Evolutionary conservation across 1,140 invertebrate species (phyloP).

Genomic region (Dermatophagoides farinae): DNA sequence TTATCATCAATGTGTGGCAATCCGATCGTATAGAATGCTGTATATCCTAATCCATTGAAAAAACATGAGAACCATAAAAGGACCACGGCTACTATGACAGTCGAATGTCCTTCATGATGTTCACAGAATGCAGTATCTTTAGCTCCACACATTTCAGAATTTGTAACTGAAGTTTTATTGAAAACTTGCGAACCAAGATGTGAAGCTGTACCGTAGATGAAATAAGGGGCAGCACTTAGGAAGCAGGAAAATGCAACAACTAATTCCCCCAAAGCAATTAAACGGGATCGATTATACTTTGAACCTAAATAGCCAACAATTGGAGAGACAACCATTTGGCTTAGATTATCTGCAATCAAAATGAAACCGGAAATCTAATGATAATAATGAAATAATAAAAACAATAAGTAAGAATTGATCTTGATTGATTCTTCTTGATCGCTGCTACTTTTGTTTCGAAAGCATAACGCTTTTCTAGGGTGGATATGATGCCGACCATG

Average conservation of each 20-base stretch:
- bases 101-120: constrained; percentile 2
- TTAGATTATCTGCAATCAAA: constrained; percentile 21
- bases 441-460: constrained; percentile 36
- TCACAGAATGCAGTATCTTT: neutral
- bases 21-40: constrained; percentile 21
- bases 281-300: constrained; percentile 41
- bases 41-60: constrained; percentile 27
- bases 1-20: constrained; percentile 19
- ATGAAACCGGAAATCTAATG: constrained; percentile 39
- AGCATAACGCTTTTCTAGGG: constrained; percentile 55
- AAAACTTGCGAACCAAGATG: constrained; percentile 23
- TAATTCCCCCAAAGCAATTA: constrained; percentile 44
- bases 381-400: neutral
- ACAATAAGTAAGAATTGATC: too few relatives aligned
- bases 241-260: constrained; percentile 43
- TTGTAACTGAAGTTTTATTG: neutral
- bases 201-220: neutral
- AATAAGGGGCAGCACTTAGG: constrained; percentile 40
- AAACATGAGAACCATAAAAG: neutral
- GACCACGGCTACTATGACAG: constrained; percentile 1
- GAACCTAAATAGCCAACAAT: constrained; percentile 43
- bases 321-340: constrained; percentile 14
- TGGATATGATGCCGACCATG: constrained; percentile 42
- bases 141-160: neutral
- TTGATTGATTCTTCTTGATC: too few relatives aligned